phyloP scores from a whole-genome alignment of 23 tunicate genomes.

The Oikopleura albicans region DNA sequence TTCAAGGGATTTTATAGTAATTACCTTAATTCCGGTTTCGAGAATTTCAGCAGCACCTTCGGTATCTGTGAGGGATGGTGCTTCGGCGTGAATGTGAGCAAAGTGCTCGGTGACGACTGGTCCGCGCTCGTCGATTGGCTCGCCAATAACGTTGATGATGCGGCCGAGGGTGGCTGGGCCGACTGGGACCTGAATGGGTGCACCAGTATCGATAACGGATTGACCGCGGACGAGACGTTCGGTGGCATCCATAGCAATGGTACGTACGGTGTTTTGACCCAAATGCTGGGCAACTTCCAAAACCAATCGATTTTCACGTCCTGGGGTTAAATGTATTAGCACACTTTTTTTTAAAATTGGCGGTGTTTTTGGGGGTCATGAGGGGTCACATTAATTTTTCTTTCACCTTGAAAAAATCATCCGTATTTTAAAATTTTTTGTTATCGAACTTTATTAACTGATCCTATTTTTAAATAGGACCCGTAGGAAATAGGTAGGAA shows the following conservation, averaged over 20 bases:
- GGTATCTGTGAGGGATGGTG: slow-evolving; percentile 56
- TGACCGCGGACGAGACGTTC: slow-evolving; percentile 95
- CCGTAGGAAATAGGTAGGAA: too few species aligned
- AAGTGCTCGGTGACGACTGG: slow-evolving; percentile 82
- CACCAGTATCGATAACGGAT: slow-evolving; percentile 83
- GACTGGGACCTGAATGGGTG: slow-evolving; percentile 85
- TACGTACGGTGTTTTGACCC: slow-evolving; percentile 98
- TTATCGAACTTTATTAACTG: too few species aligned
- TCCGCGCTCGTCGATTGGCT: slow-evolving; percentile 95
- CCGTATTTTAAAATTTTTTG: too few species aligned
- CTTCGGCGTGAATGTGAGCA: slow-evolving; percentile 17
- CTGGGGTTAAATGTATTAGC: too few species aligned
- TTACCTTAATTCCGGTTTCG: slow-evolving; percentile 89
- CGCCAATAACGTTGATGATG: slow-evolving; percentile 98
- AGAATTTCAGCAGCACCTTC: slow-evolving; percentile 96
- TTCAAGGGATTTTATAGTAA: neutral
- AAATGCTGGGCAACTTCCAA: slow-evolving; percentile 99
- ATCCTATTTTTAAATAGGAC: too few species aligned
- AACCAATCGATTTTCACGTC: slow-evolving; percentile 69
- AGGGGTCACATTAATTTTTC: too few species aligned
- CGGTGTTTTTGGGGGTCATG: too few species aligned
- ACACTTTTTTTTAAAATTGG: too few species aligned
- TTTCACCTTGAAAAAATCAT: too few species aligned
- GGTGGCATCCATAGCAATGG: slow-evolving; percentile 99
- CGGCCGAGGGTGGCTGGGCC: slow-evolving; percentile 95